A percentile compares a stretch with the other conserved stretches of the same genome.
phyloP scores from a whole-genome alignment of 2,888 invertebrate species.

The Bruchidius siliquastri region DNA sequence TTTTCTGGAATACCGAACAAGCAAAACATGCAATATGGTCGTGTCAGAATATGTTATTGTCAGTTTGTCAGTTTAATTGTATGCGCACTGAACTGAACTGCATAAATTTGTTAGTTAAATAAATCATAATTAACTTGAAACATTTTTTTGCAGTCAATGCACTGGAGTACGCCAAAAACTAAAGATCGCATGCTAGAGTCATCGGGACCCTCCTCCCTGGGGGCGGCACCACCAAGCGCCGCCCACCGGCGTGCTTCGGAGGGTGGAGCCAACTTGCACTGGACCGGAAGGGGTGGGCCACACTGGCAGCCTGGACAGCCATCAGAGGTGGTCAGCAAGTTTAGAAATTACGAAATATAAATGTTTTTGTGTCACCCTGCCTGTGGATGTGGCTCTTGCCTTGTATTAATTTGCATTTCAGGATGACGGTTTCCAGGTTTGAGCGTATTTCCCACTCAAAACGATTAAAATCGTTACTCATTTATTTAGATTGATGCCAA shows the following conservation, averaged over 20 bases:
- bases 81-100: too few relatives aligned
- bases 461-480: neutral
- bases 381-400: neutral
- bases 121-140: too few relatives aligned
- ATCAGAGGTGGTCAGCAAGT: conserved; percentile 78
- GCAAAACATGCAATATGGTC: too few relatives aligned
- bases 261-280: conserved; percentile 78
- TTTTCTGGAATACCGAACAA: too few relatives aligned
- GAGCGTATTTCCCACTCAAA: neutral
- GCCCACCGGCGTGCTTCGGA: conserved; percentile 74
- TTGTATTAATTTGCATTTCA: neutral
- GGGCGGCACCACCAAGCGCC: conserved; percentile 52
- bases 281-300: conserved; percentile 53
- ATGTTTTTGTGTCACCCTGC: neutral
- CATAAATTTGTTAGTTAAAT: too few relatives aligned
- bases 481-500: too few relatives aligned
- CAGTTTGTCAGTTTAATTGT: too few relatives aligned
- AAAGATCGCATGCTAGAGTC: conserved; percentile 81
- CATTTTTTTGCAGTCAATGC: conserved; percentile 68
- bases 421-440: neutral
- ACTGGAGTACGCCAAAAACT: conserved; percentile 86
- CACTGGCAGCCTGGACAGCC: conserved; percentile 70
- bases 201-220: conserved; percentile 55
- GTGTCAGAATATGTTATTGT: too few relatives aligned
- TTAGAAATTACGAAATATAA: conserved; percentile 91